These are phyloP conservation scores for Amphilophus citrinellus DNA, from an alignment of 2,113 vertebrate genomes.

Conservation along the genomic window DNA sequence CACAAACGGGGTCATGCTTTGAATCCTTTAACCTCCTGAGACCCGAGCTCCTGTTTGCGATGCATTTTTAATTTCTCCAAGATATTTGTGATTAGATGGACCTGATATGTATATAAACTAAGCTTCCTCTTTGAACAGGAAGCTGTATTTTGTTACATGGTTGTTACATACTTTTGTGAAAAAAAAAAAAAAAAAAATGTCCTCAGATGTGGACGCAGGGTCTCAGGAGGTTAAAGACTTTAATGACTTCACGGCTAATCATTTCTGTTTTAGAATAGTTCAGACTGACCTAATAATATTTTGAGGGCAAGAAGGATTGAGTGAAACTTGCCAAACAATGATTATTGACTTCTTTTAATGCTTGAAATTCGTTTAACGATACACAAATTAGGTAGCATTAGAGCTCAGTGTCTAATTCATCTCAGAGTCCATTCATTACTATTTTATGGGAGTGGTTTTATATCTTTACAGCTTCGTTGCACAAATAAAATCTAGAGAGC, in stretches of 20 bases:
- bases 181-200: too few species aligned
- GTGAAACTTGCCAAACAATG: background rate
- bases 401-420: background rate
- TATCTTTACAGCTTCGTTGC: slow-evolving; percentile 24
- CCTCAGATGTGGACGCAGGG: too few species aligned
- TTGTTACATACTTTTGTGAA: too few species aligned
- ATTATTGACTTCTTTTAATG: background rate
- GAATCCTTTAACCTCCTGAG: background rate
- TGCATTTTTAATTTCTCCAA: too few species aligned
- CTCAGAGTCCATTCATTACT: background rate
- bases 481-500: slow-evolving; percentile 19
- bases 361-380: background rate
- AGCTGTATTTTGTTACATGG: too few species aligned
- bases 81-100: too few species aligned
- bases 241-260: background rate
- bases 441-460: slow-evolving; percentile 42
- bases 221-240: background rate
- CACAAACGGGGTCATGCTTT: background rate
- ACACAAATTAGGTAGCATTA: background rate
- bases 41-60: too few species aligned
- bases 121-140: too few species aligned
- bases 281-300: background rate
- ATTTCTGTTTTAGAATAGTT: background rate
- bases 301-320: background rate
- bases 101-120: too few species aligned